Evolutionary conservation across 2,888 invertebrate species (phyloP).

Genomic region (Toxonevra muliebris): DNA sequence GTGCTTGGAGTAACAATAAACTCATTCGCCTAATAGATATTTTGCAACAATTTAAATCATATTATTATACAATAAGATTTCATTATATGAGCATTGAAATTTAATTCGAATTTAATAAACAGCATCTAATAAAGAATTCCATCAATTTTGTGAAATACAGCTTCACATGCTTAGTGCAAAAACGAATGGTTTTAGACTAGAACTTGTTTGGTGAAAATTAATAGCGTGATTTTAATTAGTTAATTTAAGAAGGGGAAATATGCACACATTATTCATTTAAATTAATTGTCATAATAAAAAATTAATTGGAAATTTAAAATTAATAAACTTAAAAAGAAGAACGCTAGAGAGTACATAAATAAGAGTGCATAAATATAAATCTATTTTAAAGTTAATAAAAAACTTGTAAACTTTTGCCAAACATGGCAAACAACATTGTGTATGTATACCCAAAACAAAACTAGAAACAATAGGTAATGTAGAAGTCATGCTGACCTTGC

Average conservation of each 20-base stretch:
- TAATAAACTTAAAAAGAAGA: not conserved
- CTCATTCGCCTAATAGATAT: too few species aligned
- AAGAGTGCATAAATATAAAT: too few species aligned
- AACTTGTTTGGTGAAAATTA: constrained; percentile 32
- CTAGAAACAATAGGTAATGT: not conserved
- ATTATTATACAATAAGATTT: too few species aligned
- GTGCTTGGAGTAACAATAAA: too few species aligned
- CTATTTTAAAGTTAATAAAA: too few species aligned
- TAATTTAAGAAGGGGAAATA: constrained; percentile 6
- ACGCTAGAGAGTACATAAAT: too few species aligned
- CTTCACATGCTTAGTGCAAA: not conserved
- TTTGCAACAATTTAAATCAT: too few species aligned
- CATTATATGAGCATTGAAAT: too few species aligned
- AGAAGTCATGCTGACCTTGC: constrained; percentile 23
- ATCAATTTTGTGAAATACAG: too few species aligned
- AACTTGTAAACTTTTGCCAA: not conserved
- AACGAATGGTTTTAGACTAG: constrained; percentile 44
- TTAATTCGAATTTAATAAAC: too few species aligned
- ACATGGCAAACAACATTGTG: constrained; percentile 2
- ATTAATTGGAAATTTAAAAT: not conserved
- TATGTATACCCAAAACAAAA: not conserved
- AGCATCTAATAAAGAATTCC: too few species aligned
- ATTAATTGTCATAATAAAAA: not conserved
- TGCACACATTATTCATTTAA: not conserved
- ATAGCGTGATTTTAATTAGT: too few species aligned